These are phyloP conservation scores for Lordiphosa andalusiaca DNA, from an alignment of 2,888 invertebrate genomes.

Conservation along the genomic window DNA sequence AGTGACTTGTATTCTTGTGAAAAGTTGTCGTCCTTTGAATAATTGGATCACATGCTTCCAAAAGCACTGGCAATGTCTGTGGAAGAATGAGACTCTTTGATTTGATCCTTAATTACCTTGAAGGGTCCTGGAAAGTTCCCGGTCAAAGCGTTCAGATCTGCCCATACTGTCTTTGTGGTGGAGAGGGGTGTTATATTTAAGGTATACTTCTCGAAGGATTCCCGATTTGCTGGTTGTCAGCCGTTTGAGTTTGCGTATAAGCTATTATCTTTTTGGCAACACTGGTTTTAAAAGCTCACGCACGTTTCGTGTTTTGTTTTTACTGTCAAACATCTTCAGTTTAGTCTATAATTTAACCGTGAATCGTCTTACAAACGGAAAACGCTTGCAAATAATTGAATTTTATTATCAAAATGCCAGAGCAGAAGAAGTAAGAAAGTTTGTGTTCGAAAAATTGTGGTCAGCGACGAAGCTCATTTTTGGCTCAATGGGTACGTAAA, in stretches of 20 bases:
- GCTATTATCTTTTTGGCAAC: too few relatives aligned
- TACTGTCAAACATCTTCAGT: too few relatives aligned
- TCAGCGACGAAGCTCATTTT: too few relatives aligned
- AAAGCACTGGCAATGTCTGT: neutral
- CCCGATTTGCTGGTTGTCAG: slow-evolving; percentile 12
- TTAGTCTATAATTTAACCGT: too few relatives aligned
- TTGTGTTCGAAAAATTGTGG: too few relatives aligned
- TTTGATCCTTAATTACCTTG: slow-evolving; percentile 4
- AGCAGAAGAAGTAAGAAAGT: too few relatives aligned
- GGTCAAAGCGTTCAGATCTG: slow-evolving; percentile 2
- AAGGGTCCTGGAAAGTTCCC: slow-evolving; percentile 5
- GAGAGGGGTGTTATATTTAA: slow-evolving; percentile 5
- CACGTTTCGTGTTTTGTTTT: too few relatives aligned
- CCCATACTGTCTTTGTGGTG: slow-evolving; percentile 10
- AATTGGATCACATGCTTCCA: neutral
- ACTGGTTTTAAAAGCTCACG: too few relatives aligned
- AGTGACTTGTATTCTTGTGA: neutral
- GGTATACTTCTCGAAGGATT: slow-evolving; percentile 9
- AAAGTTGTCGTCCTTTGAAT: neutral
- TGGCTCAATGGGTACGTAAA: too few relatives aligned
- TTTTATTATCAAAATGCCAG: too few relatives aligned
- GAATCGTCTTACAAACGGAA: too few relatives aligned
- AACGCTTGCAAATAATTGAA: too few relatives aligned
- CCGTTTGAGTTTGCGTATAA: slow-evolving; percentile 9
- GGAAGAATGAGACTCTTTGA: slow-evolving; percentile 1